Base-by-base conservation (phyloP, 1,140 invertebrate species). In the Hyposmocoma kahamanoa region DNA sequence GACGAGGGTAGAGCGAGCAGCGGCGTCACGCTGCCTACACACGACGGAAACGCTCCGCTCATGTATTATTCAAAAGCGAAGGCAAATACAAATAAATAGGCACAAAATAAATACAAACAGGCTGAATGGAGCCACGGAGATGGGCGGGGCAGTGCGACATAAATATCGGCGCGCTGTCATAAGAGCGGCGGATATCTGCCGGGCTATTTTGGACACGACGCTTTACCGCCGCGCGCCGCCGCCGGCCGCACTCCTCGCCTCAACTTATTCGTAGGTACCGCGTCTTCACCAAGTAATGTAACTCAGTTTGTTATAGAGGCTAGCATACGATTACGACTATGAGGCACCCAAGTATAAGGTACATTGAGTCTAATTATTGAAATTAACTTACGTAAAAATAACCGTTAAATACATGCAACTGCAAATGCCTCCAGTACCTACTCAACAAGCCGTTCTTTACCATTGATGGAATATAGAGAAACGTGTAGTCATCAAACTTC, bases 71-170 rank as follows among this genome's bases (percentile, higher is more conserved):
- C 81, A 84, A 75, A 81, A 68, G 71, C 67, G 62, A 73, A 74
- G 65, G 67, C 77, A 80, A 84, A 84, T 82, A 84, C 78, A 83
- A 84, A 83, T 84, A 84, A 84, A 84, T 82, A 80, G 81, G 69
- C 75, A 81, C 68, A 72, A 74, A 84, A 84, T 80, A 84, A 81
- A 84, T 84, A 82, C 72, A 84, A 84, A 82, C 78, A 75, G 74
- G 72, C 76, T 75, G 80, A 84, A 82, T 80, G 74, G 68, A 79
- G 75, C 69, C 75, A 62, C 73, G 69, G 64, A 68, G 58, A 66
- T 78, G 75, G 81, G 81, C 77, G 81, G 76, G 68, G 72, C 81
- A 41, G 53, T 45, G 68, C 78, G 72, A 79, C 81, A 82, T 84
- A 81, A 84, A 84, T 84, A 84, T 78, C 72, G 69, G 58, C 62